A percentile compares a stretch with the other conserved stretches of the same genome.
Evolutionary conservation across 2,888 invertebrate genomes (phyloP).

Genomic region (Cerceris rybyensis): DNA sequence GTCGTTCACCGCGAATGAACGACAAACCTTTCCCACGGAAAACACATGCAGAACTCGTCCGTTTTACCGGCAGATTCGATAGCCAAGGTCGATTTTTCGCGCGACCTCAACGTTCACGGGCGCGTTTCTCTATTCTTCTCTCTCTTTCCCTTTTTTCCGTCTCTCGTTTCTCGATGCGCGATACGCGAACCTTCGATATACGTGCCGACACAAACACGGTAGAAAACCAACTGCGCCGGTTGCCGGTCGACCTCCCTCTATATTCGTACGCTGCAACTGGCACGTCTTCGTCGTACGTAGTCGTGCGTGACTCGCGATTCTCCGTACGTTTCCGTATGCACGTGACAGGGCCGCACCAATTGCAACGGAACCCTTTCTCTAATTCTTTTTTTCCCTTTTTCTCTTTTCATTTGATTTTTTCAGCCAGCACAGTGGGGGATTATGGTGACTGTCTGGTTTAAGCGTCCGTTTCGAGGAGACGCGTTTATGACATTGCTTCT

Average conservation of each 20-base stretch:
- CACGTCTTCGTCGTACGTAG: constrained; percentile 8
- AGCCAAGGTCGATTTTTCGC: constrained; percentile 26
- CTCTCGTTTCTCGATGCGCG: neutral
- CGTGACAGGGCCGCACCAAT: constrained; percentile 44
- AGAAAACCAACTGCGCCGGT: constrained; percentile 47
- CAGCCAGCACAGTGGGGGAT: neutral
- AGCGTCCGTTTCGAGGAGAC: too few relatives aligned
- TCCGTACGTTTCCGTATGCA: constrained; percentile 14
- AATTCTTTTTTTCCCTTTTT: neutral
- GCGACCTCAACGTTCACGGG: constrained; percentile 27
- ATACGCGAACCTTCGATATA: neutral
- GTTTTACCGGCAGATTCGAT: neutral
- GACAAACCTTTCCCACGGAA: neutral
- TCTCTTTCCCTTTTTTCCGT: neutral
- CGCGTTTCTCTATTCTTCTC: neutral
- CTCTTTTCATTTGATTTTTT: neutral
- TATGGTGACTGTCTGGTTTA: too few relatives aligned
- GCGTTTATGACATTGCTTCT: too few relatives aligned
- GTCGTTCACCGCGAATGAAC: constrained; percentile 8
- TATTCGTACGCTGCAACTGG: constrained; percentile 62
- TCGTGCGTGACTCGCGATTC: constrained; percentile 15
- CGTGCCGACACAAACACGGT: constrained; percentile 8
- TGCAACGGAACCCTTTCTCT: constrained; percentile 30
- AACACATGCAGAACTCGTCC: neutral
- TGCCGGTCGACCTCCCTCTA: constrained; percentile 60